A percentile compares a stretch with the other conserved stretches of the same genome.
phyloP scores from a whole-genome alignment of 2,797 vertebrate species.

The Calcarius lapponicus region DNA sequence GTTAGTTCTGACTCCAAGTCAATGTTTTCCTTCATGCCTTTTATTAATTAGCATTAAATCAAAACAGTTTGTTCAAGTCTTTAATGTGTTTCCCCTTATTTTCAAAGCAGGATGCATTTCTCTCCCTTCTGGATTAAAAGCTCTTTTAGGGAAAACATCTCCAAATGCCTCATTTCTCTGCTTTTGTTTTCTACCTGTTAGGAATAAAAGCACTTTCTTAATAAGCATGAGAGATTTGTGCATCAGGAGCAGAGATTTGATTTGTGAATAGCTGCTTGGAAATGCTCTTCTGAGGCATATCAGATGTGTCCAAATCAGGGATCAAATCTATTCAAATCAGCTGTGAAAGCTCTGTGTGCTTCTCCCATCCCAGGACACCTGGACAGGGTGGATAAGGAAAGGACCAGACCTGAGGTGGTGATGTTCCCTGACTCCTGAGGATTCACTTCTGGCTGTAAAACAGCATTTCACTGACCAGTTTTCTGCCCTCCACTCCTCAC shows the following conservation, averaged over 20 bases:
- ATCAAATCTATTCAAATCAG: background rate
- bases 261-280: slow-evolving; percentile 24
- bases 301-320: background rate
- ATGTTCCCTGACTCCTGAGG: background rate
- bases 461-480: fast-evolving
- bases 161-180: background rate
- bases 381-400: background rate
- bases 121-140: background rate
- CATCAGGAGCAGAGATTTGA: background rate
- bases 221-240: background rate
- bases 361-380: background rate
- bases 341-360: background rate
- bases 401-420: background rate
- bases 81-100: background rate
- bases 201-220: background rate
- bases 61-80: background rate
- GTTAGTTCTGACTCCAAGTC: background rate
- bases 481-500: background rate
- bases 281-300: background rate
- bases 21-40: background rate
- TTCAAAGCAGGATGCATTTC: background rate
- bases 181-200: background rate
- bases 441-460: background rate
- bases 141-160: background rate
- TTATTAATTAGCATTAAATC: background rate